Evolutionary conservation across 1,140 invertebrate species (phyloP).

Genomic region (Brachionus rotundiformis): DNA sequence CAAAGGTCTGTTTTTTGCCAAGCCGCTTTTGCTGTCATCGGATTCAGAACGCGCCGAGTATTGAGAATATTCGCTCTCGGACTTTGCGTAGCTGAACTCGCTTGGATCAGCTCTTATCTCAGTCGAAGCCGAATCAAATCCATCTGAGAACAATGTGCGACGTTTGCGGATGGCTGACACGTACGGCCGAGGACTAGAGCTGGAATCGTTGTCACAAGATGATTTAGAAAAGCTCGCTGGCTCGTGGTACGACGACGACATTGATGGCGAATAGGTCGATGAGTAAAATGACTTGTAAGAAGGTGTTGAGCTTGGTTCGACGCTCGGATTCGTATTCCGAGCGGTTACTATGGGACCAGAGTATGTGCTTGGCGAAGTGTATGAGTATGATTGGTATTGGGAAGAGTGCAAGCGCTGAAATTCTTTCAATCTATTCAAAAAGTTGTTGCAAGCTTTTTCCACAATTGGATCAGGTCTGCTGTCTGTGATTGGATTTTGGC

Average conservation of each 20-base stretch:
- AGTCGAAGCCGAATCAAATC: constrained; percentile 9
- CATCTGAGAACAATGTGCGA: constrained; percentile 39
- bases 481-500: neutral
- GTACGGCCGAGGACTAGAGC: neutral
- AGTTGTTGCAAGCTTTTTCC: constrained; percentile 49
- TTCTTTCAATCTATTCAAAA: constrained; percentile 32
- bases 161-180: constrained; percentile 41
- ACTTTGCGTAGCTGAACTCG: neutral
- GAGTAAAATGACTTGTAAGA: neutral
- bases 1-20: neutral
- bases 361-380: neutral
- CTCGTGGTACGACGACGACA: neutral
- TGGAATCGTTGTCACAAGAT: neutral
- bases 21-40: neutral
- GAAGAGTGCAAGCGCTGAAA: constrained; percentile 1
- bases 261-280: neutral
- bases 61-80: neutral
- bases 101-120: neutral
- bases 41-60: neutral
- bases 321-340: neutral
- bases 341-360: constrained; percentile 35
- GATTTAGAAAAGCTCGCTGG: neutral
- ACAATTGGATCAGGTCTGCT: constrained; percentile 11
- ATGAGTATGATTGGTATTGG: neutral
- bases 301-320: neutral